Base-by-base conservation (phyloP, 2,113 vertebrate genomes). In the Anser cygnoides region DNA sequence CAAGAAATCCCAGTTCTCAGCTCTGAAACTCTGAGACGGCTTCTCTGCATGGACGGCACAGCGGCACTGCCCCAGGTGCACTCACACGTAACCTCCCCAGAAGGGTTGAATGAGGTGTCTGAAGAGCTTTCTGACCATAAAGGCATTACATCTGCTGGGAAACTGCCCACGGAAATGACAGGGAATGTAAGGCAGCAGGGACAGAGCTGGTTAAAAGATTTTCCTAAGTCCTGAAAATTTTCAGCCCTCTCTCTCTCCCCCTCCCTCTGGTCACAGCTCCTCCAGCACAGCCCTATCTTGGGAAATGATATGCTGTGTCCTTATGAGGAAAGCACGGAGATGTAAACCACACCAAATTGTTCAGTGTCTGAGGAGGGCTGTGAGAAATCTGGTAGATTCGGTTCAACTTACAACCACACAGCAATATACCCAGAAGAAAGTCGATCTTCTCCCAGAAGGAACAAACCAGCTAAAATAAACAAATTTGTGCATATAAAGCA, bases 31-130 rank as follows among this genome's bases (percentile, higher is more conserved):
- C 52, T 31, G 61, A 6, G 16, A 17, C 11, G 21, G 54, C 58
- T 72, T 43, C 25, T 37, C 59, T 26, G 31, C 87, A 59, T 1
- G 8, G 71, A 41, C 3, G 17, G n/a, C 43, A 61, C 43, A 6
- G 35, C 23, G 10, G n/a, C 74, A 46, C 39, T 26, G n/a, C 46
- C 21, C 26, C 8, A 5, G 11, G 10, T 1, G 19, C 18, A 73
- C 62, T 19, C 43, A 8, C 37, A 39, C 0, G 0, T 1, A 22
- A 4, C 6, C 46, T 63, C 31, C 12, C 58, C n/a, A 11, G 33
- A 59, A 87, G 37, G 25, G 22, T 4, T 21, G 8, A 19, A 25
- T 0, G 4, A 37, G 50, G 19, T 13, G 29, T 16, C 37, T 28
- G 12, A 21, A 39, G n/a, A 33, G 33, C 49, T 25, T 52, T 41